Percentiles rank a stretch among this genome's conserved stretches.
phyloP scores from a whole-genome alignment of 2,113 vertebrate genomes.

The Bubo scandiacus region DNA sequence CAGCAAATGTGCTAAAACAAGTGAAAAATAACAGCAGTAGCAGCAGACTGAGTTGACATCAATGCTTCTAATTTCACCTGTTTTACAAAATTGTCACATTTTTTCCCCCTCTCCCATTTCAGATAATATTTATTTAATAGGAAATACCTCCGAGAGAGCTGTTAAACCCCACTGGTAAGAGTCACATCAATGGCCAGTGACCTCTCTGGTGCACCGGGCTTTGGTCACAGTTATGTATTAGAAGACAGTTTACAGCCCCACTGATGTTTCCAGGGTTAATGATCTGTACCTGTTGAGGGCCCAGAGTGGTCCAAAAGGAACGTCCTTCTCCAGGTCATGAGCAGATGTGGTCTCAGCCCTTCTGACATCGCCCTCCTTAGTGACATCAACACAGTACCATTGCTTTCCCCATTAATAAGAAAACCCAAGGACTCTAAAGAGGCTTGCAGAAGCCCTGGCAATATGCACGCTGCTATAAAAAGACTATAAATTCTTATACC shows the following conservation, averaged over 20 bases:
- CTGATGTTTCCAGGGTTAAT: background rate
- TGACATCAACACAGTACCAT: background rate
- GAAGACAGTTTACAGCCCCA: background rate
- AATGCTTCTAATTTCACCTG: background rate
- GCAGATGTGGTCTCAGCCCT: background rate
- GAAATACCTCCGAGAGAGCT: background rate
- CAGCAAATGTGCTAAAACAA: background rate
- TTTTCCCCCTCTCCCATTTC: background rate
- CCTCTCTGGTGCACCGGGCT: background rate
- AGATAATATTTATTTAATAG: background rate
- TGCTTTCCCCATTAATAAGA: background rate
- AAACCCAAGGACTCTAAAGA: background rate
- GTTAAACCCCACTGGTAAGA: background rate
- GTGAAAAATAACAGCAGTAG: background rate
- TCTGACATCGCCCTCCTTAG: background rate
- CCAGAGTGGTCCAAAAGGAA: background rate
- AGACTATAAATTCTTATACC: background rate
- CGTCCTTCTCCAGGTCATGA: background rate
- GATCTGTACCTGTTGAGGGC: background rate
- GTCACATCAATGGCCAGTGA: background rate
- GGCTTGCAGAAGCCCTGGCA: background rate
- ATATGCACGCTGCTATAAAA: background rate
- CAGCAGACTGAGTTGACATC: background rate
- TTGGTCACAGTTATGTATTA: accelerated
- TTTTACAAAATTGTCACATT: background rate